Base-by-base conservation (phyloP, 1,140 invertebrate species). In the Fopius arisanus region DNA sequence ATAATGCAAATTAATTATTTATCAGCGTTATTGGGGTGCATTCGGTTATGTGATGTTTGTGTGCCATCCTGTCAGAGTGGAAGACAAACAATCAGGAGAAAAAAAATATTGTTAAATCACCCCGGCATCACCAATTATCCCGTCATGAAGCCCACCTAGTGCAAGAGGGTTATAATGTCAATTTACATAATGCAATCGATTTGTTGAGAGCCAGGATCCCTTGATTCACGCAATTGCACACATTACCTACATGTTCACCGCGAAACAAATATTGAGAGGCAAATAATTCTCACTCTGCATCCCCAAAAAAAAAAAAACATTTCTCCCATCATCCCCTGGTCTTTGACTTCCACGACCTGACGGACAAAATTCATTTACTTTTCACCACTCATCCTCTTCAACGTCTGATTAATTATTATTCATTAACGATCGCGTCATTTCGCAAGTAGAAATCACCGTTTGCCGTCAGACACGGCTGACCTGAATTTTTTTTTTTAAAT, bases 161-260 rank as follows among this genome's bases (percentile, higher is more conserved):
- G 3, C 33, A 37, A n/a, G n/a, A n/a, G n/a, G n/a, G 76, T 78
- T 77, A 79, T 79, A 77, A 81, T 79, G 77, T 77, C 80, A 80
- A 83, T 83, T 82, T 81, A 72, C 80, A 82, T 83, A 82, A 83
- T 83, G 74, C 76, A 59, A 80, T 82, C 80, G 76, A 83, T 81
- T 80, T 23, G 23, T 26, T 26, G 67, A 48, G 23, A 37, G 1
- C 10, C 28, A 16, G 14, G 43, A n/a, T 16, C 43, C 43, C 63
- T 40, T 68, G 28, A 12, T 7, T 26, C 37, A 33, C 28, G 31
- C n/a, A n/a, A n/a, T n/a, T n/a, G n/a, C 59, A 31, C 65, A 31
- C 48, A 43, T 48, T 29, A 41, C 51, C 26, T 65, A 67, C 66
- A 54, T 33, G 67, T 72, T 72, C 59, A 41, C 66, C 79, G 59